phyloP scores from a whole-genome alignment of 1,140 invertebrate genomes.

The Brachionus asplanchnoidis region DNA sequence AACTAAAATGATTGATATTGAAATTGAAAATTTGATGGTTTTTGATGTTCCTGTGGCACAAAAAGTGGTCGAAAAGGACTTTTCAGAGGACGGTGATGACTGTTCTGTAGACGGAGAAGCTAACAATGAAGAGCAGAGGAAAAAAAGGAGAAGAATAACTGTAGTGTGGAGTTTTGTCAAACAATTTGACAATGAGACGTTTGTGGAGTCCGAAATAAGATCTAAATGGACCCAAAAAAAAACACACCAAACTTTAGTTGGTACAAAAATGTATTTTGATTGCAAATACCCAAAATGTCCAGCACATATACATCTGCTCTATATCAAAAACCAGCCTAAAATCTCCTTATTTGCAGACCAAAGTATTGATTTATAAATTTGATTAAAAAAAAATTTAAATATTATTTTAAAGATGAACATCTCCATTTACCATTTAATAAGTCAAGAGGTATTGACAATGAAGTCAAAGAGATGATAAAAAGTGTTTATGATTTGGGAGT shows the following conservation, averaged over 20 bases:
- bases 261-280: not conserved
- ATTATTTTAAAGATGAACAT: conserved; percentile 12
- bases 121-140: not conserved
- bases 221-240: not conserved
- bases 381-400: not conserved
- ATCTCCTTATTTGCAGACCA: not conserved
- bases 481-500: not conserved
- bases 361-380: not conserved
- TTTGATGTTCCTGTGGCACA: too few species aligned
- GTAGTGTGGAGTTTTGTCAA: not conserved
- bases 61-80: too few species aligned
- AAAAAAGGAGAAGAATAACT: not conserved
- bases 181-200: not conserved
- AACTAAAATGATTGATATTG: too few species aligned
- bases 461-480: not conserved
- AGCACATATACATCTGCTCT: not conserved
- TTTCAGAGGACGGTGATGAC: too few species aligned
- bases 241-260: not conserved
- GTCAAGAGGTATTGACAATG: not conserved
- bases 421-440: not conserved
- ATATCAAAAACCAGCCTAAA: conserved; percentile 1
- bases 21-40: too few species aligned
- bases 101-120: too few species aligned
- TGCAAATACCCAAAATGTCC: not conserved
- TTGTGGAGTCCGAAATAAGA: not conserved